phyloP scores from a whole-genome alignment of 2,888 invertebrate genomes.

The Silvanus unidentatus region DNA sequence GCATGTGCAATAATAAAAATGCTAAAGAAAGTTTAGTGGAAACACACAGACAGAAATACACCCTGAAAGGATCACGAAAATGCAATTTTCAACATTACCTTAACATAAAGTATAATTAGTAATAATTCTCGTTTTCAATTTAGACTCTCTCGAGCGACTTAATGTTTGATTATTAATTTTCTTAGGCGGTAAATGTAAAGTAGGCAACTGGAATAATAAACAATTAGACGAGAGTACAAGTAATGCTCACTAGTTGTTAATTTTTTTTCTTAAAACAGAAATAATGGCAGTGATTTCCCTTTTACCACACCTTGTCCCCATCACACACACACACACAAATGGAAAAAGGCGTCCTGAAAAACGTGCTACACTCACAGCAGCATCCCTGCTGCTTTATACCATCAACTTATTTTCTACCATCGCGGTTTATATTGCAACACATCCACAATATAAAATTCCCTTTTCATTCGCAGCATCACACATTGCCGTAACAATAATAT shows the following conservation, averaged over 20 bases:
- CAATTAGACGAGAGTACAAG: slow-evolving; percentile 2
- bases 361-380: slow-evolving; percentile 2
- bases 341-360: neutral
- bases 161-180: slow-evolving; percentile 5
- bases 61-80: slow-evolving; percentile 1
- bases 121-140: slow-evolving; percentile 6
- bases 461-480: too few species aligned
- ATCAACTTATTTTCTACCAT: slow-evolving; percentile 1
- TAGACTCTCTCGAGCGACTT: neutral
- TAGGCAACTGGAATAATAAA: slow-evolving; percentile 6
- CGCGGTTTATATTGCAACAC: neutral
- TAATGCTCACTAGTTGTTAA: slow-evolving; percentile 1
- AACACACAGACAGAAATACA: too few species aligned
- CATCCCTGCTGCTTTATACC: slow-evolving; percentile 1
- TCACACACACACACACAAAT: neutral
- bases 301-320: neutral
- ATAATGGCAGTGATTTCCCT: neutral
- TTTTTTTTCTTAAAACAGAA: neutral
- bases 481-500: neutral
- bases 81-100: slow-evolving; percentile 1
- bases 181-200: slow-evolving; percentile 4
- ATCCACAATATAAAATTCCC: neutral
- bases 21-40: too few species aligned
- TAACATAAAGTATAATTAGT: slow-evolving; percentile 6
- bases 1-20: too few species aligned